Evolutionary conservation across 2,888 invertebrate genomes (phyloP).

Genomic region (Artemia sp.): DNA sequence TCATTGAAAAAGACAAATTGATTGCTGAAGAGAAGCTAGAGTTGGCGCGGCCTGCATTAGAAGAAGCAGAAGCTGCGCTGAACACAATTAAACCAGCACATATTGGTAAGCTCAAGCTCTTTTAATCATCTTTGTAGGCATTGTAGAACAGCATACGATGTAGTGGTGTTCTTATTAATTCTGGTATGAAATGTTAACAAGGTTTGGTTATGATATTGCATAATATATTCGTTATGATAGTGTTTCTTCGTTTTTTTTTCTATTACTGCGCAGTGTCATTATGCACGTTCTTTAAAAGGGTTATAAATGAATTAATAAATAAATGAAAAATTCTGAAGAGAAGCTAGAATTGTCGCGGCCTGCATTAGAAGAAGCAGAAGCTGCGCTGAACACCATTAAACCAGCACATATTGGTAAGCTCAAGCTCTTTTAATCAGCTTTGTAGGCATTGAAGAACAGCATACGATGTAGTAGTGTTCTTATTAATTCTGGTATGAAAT

Average conservation of each 20-base stretch:
- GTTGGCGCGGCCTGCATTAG: constrained; percentile 84
- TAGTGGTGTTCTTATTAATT: background rate
- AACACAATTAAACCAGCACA: constrained; percentile 94
- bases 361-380: constrained; percentile 83
- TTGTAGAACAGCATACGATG: background rate
- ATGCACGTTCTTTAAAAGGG: no score
- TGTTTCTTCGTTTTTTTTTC: background rate
- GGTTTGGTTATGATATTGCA: background rate
- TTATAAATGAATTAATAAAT: no score
- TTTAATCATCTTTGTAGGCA: background rate
- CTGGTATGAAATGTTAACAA: background rate
- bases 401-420: constrained; percentile 66
- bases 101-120: constrained; percentile 41
- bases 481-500: background rate
- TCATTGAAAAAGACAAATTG: constrained; percentile 74
- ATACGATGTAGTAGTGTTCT: background rate
- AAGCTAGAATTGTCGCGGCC: constrained; percentile 91
- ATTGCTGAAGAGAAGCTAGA: constrained; percentile 80
- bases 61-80: constrained; percentile 82
- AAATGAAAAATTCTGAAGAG: constrained; percentile 31
- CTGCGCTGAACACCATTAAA: constrained; percentile 85
- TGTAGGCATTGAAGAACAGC: background rate
- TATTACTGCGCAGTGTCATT: background rate
- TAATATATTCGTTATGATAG: background rate
- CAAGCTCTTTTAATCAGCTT: background rate